Base-by-base conservation (phyloP, 1,140 invertebrate genomes). In the Drosophila nebulosa region DNA sequence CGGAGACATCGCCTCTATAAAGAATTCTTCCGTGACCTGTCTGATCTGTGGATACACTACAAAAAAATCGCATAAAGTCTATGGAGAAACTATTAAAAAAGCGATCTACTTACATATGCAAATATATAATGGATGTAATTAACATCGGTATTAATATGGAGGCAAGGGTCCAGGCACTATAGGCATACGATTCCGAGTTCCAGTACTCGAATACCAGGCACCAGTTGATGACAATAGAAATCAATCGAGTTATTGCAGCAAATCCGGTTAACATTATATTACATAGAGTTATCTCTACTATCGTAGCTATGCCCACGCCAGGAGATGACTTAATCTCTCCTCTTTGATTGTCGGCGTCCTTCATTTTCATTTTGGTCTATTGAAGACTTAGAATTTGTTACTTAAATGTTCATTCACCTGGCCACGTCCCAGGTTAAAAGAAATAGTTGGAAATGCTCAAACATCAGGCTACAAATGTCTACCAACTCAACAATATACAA, bases 201-300 rank as follows among this genome's bases (percentile, higher is more conserved):
- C 74, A 78, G 46, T 86, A 85, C 6, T 78, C 62, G 59, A 42
- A 74, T 7, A 70, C 74, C 21, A 88, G 55, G 18, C 53, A 39
- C 66, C 78, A 85, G 4, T 88, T 88, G 22, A 86, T 56, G 3
- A 74, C 39, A 14, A 88, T 81, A n/a, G 83, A 65, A 27, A 61
- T 32, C 1, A 78, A 72, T 3, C 78, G 69, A 78, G 65, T 81
- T 16, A 59, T 30, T 21, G 64, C 63, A 4, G 74, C 69, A 42
- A 61, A n/a, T 39, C 56, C 57, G 14, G 74, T 85, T 24, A 74
- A 16, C 5, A 35, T 22, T 14, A 72, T 64, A 16, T 63, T 77
- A 3, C 65, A 39, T 4, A 6, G 18, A 0, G 51, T 59, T 12
- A 86, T 81, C 1, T 76, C 32, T 35, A 65, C 69, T 51, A 73